Conservation (phyloP, 2,797 vertebrate species). For the Micromesistius poutassou region DNA sequence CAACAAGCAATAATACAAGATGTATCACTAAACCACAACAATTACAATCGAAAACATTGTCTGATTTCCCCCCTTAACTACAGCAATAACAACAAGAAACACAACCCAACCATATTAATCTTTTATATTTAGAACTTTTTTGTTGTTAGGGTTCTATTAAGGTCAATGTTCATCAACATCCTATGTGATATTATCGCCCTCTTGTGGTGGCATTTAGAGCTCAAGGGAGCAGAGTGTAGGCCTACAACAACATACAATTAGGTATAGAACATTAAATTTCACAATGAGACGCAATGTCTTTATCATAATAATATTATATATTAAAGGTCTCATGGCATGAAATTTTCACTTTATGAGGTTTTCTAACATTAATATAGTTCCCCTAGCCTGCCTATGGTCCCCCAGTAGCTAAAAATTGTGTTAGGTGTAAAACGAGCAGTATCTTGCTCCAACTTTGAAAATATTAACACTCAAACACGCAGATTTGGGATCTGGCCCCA, state of each 20-base stretch:
- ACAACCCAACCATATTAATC: not conserved
- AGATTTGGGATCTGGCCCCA: too few species aligned
- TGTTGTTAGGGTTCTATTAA: not conserved
- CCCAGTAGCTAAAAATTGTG: too few species aligned
- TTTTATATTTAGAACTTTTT: not conserved
- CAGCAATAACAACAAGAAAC: not conserved
- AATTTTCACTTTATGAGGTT: too few species aligned
- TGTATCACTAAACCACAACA: not conserved
- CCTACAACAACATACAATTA: too few species aligned
- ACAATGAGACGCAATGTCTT: not conserved
- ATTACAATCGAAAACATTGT: not conserved
- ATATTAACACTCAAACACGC: too few species aligned
- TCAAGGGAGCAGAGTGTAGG: not conserved
- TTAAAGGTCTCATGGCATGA: too few species aligned
- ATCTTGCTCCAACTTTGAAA: too few species aligned
- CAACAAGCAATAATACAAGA: not conserved
- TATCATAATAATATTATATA: too few species aligned
- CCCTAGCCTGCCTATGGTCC: too few species aligned
- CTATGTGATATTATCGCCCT: not conserved
- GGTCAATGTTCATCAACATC: not conserved
- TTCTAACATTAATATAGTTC: too few species aligned
- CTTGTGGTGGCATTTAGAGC: not conserved
- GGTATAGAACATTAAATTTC: not conserved
- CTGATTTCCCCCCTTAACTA: not conserved
- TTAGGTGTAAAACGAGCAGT: too few species aligned